These are phyloP conservation scores for Manis pentadactyla DNA, from an alignment of 2,797 vertebrate genomes.

Conservation along the genomic window DNA sequence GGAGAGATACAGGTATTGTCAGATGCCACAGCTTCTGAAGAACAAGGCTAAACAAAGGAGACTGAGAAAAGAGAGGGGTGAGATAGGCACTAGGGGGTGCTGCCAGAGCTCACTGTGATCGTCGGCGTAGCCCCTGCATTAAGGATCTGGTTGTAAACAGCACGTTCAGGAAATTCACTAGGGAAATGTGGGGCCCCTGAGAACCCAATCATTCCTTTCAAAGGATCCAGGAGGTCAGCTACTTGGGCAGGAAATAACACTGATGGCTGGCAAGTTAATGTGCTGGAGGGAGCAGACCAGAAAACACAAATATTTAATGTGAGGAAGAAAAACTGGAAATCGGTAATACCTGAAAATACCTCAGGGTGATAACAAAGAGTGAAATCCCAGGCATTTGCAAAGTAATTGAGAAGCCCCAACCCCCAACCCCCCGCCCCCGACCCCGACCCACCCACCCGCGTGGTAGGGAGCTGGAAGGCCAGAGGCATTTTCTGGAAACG, in stretches of 20 bases:
- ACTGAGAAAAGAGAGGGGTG: neutral
- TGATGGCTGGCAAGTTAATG: constrained; percentile 38
- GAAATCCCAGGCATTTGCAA: neutral
- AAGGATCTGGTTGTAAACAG: neutral
- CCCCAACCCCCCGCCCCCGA: no score
- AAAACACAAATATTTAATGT: constrained; percentile 62
- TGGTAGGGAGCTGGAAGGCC: neutral
- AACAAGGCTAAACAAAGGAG: neutral
- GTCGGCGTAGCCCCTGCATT: neutral
- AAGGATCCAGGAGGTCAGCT: neutral
- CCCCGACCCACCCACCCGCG: neutral
- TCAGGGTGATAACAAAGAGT: constrained; percentile 36
- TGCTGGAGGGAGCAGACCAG: constrained; percentile 47
- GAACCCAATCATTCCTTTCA: neutral
- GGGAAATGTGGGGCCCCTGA: neutral
- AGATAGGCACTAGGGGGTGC: no score
- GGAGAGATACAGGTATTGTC: neutral
- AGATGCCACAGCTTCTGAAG: neutral
- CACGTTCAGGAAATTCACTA: neutral
- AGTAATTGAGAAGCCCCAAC: neutral
- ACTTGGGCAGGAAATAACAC: constrained; percentile 11
- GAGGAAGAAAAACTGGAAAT: constrained; percentile 63
- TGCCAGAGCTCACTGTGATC: neutral
- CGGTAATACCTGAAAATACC: constrained; percentile 54
- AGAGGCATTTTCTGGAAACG: neutral